Evolutionary conservation across 2,113 vertebrate genomes (phyloP), one percentile per base, ranked within the genome.

Genomic region (Cygnus atratus): DNA sequence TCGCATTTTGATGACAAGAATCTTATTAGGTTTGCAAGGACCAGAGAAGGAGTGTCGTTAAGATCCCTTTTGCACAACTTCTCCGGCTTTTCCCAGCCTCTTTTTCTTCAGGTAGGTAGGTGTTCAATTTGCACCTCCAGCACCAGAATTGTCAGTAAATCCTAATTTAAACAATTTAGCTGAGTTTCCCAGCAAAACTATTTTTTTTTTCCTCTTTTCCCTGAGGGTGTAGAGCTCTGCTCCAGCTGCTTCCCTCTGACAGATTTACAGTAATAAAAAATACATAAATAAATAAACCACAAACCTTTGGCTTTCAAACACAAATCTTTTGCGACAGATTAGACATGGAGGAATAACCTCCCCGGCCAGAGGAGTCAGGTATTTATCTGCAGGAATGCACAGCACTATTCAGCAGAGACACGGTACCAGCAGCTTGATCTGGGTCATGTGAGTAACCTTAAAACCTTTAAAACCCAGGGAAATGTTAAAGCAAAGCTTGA

Each of bases 271-370:
- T 93, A 95, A 94, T 96, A 92, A 97, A 95, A 92, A 92, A 91
- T 96, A 95, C 92, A 87, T 84, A 95, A 91, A 67, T 50, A 61
- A 91, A 95, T 92, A 87, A 86, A 91, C 93, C 92, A 92, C 90
- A 62, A 8, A 3, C 29, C 76, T 84, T 95, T 94, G 96, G 70
- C 77, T 92, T 96, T 95, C 88, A 63, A 93, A 85, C 87, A 95
- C 93, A 95, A 97, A 97, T 95, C 81, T 84, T 96, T 96, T 84
- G 55, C 91, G 94, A 94, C 92, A 94, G 93, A 95, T 95, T 87
- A 87, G 66, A 83, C 75, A 67, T 54, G 67, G 87, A 96, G 78
- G 79, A 70, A 92, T 95, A 93, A 91, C 83, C 87, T 92, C 57
- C 58, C 57, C 3, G 12, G 87, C 78, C 11, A 17, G 84, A 96